These are phyloP conservation scores for Falcunculus frontatus DNA, from an alignment of 2,113 vertebrate genomes.

Conservation along the genomic window DNA sequence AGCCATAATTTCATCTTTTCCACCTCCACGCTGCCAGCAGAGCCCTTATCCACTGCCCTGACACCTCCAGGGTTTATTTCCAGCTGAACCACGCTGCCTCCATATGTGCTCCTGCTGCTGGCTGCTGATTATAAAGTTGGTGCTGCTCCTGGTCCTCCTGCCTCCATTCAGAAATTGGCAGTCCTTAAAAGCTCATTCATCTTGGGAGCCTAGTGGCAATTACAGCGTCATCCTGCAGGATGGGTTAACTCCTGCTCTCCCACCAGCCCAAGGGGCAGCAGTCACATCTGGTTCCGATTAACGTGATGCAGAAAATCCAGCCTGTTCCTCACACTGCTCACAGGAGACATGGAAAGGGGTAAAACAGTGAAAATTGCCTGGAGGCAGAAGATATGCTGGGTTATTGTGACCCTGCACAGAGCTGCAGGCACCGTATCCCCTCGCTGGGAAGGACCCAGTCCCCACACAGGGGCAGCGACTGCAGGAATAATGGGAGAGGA, in stretches of 20 bases:
- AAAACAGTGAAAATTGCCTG: rapidly evolving
- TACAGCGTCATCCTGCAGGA: neutral
- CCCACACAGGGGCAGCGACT: neutral
- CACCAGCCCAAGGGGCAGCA: neutral
- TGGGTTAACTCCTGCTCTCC: neutral
- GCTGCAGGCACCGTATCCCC: rapidly evolving
- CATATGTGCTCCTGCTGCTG: neutral
- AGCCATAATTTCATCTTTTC: conserved; percentile 42
- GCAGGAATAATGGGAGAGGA: neutral
- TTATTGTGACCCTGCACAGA: rapidly evolving
- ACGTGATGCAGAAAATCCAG: neutral
- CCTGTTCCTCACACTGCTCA: rapidly evolving
- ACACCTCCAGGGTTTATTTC: conserved; percentile 40
- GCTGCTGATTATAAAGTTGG: neutral
- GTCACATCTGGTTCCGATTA: rapidly evolving
- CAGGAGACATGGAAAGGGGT: neutral
- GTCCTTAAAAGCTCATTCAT: neutral
- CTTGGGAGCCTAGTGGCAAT: neutral
- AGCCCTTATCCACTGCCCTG: neutral
- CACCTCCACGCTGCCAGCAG: conserved; percentile 9
- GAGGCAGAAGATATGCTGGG: neutral
- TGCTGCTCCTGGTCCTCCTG: neutral
- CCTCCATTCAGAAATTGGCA: neutral
- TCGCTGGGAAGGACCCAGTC: rapidly evolving
- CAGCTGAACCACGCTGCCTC: neutral